phyloP scores from a whole-genome alignment of 2,797 vertebrate species.

The Brachymystax lenok region DNA sequence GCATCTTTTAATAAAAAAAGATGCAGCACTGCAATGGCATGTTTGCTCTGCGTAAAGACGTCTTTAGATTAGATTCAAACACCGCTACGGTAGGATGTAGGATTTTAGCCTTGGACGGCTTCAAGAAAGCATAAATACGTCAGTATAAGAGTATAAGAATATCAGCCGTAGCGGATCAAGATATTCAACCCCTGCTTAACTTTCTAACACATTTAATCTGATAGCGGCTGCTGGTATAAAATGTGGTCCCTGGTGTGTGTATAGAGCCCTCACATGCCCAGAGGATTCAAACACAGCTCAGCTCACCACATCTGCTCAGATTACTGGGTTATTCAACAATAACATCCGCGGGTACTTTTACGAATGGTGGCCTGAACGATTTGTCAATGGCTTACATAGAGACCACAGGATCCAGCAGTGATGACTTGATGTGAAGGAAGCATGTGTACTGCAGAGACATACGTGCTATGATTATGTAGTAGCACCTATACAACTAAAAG shows the following conservation, averaged over 20 bases:
- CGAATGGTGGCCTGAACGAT: slow-evolving; percentile 55
- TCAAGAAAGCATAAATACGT: not conserved
- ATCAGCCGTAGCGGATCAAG: not conserved
- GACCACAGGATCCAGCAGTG: slow-evolving; percentile 16
- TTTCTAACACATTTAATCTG: not conserved
- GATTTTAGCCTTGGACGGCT: not conserved
- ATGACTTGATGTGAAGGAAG: not conserved
- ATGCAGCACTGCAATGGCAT: not conserved
- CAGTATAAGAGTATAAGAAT: not conserved
- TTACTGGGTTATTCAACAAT: slow-evolving; percentile 53
- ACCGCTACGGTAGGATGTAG: not conserved
- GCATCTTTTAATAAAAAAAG: not conserved
- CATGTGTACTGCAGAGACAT: not conserved
- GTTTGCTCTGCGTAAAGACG: not conserved
- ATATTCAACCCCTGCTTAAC: not conserved
- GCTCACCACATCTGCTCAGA: slow-evolving; percentile 59
- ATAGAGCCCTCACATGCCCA: not conserved
- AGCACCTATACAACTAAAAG: not conserved
- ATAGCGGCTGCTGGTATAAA: not conserved
- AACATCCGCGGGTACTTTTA: slow-evolving; percentile 43
- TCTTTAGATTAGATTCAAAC: not conserved
- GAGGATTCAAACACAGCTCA: slow-evolving; percentile 16
- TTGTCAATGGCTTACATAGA: slow-evolving; percentile 63
- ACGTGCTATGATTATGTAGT: not conserved
- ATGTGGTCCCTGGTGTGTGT: not conserved